phyloP scores from a whole-genome alignment of 1,140 invertebrate species.

The Papilio polyxenes region DNA sequence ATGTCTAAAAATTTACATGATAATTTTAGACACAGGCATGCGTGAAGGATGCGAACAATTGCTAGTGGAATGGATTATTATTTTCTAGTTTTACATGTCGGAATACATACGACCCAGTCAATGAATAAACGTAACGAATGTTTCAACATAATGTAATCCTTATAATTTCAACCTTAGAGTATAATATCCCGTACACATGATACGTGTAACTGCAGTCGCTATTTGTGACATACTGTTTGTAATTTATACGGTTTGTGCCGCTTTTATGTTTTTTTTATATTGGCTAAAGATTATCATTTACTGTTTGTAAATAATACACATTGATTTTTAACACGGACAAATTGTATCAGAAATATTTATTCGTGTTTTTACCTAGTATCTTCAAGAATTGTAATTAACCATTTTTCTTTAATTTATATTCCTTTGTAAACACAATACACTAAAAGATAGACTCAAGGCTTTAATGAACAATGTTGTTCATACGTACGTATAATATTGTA shows the following conservation, averaged over 20 bases:
- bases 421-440: too few species aligned
- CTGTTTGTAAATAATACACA: background rate
- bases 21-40: background rate
- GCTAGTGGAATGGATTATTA: background rate
- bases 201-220: background rate
- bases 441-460: too few species aligned
- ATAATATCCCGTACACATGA: background rate
- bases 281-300: background rate
- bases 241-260: background rate
- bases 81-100: background rate
- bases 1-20: background rate
- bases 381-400: background rate
- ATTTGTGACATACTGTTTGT: constrained; percentile 17
- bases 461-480: too few species aligned
- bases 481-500: too few species aligned
- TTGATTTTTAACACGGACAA: background rate
- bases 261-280: background rate
- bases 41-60: constrained; percentile 15
- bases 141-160: background rate
- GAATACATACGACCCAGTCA: background rate
- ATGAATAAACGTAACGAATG: background rate
- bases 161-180: background rate
- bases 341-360: background rate
- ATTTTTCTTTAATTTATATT: too few species aligned
- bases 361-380: background rate